Conservation (phyloP, 1,140 invertebrate genomes). For the Oncopeltus fasciatus region DNA sequence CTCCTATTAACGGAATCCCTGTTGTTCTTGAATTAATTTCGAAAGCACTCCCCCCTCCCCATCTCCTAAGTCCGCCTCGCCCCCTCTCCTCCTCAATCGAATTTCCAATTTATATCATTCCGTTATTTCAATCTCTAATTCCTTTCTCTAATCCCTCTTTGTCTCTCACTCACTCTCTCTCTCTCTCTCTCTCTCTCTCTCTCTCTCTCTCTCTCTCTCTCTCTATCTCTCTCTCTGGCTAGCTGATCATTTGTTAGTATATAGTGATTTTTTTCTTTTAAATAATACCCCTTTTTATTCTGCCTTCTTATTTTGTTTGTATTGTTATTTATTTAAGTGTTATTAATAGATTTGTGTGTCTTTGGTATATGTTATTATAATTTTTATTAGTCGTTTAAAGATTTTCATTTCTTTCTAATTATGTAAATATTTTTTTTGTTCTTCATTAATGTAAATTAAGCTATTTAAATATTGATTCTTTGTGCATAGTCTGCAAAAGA, state of each 20-base stretch:
- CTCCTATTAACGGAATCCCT: not conserved
- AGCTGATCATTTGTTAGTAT: not conserved
- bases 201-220: conserved; percentile 10
- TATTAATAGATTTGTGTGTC: no score
- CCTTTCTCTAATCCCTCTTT: not conserved
- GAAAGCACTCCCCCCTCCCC: no score
- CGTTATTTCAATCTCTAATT: not conserved
- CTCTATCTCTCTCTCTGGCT: conserved; percentile 10
- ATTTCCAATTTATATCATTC: not conserved
- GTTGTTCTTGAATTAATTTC: not conserved
- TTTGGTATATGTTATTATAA: no score
- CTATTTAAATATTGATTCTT: not conserved
- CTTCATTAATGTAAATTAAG: not conserved
- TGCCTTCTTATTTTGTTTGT: not conserved
- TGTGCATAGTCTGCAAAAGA: no score
- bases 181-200: conserved; percentile 8
- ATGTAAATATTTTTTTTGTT: not conserved
- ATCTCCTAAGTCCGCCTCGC: no score
- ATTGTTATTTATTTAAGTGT: no score
- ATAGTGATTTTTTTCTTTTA: not conserved
- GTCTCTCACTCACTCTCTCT: conserved; percentile 1
- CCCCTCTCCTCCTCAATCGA: no score
- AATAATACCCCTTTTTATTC: not conserved
- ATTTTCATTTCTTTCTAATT: not conserved
- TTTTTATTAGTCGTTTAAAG: no score